A percentile compares a stretch with the other conserved stretches of the same genome.
Conservation (phyloP, 2,888 invertebrate species). For the Galerucella pusilla region DNA sequence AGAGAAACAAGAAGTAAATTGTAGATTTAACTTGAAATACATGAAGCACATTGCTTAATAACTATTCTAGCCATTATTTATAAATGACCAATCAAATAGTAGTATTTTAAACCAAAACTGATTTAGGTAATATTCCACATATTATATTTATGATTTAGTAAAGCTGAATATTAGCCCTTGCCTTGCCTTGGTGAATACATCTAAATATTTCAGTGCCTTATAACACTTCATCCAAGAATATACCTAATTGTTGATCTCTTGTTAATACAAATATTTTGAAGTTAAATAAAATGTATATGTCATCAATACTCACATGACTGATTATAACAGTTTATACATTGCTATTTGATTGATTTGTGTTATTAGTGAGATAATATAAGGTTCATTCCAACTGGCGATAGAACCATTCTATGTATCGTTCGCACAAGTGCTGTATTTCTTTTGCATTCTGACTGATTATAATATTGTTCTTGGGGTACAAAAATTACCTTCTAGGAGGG, state of each 20-base stretch:
- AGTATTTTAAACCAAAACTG: neutral
- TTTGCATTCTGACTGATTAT: too few species aligned
- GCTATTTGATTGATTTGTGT: too few species aligned
- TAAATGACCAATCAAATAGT: neutral
- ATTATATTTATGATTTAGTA: neutral
- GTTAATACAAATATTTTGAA: neutral
- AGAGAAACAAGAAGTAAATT: too few species aligned
- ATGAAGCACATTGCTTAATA: neutral
- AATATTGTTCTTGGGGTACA: too few species aligned
- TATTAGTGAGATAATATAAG: too few species aligned
- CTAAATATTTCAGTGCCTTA: neutral
- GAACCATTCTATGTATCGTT: too few species aligned
- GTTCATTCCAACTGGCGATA: too few species aligned
- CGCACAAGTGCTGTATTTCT: too few species aligned
- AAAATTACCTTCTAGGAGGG: too few species aligned
- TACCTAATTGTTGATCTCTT: neutral
- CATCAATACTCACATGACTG: neutral
- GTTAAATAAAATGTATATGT: neutral
- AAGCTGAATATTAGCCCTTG: neutral
- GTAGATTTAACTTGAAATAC: neutral
- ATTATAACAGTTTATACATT: neutral
- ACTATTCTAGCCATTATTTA: neutral
- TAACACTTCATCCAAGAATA: neutral
- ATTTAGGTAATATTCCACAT: neutral
- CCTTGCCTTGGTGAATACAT: neutral